These are phyloP conservation scores for Passerculus sandwichensis DNA, from an alignment of 2,797 vertebrate species.

Conservation along the genomic window DNA sequence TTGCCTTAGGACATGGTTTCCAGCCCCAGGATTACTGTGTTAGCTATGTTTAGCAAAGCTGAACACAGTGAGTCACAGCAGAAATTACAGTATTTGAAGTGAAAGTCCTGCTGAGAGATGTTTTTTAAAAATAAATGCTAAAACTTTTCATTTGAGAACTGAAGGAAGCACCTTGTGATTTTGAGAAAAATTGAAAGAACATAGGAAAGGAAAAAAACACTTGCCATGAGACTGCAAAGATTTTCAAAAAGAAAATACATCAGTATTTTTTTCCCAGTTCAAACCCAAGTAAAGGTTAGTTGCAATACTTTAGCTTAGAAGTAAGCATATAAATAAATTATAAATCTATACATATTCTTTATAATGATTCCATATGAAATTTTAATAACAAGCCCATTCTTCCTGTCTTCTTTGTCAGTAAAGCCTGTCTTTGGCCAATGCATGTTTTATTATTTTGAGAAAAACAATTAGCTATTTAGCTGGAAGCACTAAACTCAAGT, in stretches of 20 bases:
- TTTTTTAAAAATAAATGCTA: background rate
- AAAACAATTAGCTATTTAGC: slow-evolving; percentile 67
- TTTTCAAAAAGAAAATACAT: background rate
- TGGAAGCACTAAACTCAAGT: slow-evolving; percentile 59
- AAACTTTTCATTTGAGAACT: background rate
- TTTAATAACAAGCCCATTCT: slow-evolving; percentile 15
- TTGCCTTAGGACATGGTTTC: background rate
- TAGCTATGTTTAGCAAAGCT: background rate
- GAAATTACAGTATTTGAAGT: background rate
- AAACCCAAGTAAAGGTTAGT: background rate
- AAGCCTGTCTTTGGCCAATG: background rate
- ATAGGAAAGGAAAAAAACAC: background rate
- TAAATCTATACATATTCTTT: slow-evolving; percentile 3
- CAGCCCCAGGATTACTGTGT: background rate
- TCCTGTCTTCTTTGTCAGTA: background rate
- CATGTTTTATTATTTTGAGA: slow-evolving; percentile 38
- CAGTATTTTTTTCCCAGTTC: background rate
- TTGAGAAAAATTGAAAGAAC: background rate
- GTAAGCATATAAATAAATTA: slow-evolving; percentile 25
- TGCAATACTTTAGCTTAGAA: background rate
- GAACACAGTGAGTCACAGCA: background rate
- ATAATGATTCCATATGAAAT: slow-evolving; percentile 7
- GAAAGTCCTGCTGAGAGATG: background rate
- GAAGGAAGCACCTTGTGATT: background rate
- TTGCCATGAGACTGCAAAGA: background rate